Evolutionary conservation across 2,888 invertebrate genomes (phyloP).

Genomic region (Rapana venosa): DNA sequence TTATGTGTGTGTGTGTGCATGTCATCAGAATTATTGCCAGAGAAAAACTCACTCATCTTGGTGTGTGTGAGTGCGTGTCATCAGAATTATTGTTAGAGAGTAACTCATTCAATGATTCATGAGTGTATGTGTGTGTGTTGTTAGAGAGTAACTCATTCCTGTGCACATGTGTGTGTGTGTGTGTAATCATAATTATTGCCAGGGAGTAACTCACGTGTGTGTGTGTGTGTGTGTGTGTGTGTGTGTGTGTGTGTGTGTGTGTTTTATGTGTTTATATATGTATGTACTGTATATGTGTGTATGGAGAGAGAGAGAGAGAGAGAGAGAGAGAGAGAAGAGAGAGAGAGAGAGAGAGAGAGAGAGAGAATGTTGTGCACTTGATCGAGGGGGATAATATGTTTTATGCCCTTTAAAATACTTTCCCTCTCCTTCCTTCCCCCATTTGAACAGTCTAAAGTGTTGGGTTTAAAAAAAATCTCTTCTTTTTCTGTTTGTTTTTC

Average conservation of each 20-base stretch:
- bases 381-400: too few relatives aligned
- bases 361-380: too few relatives aligned
- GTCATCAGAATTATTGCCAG: background rate
- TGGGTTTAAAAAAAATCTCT: too few relatives aligned
- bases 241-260: background rate
- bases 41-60: too few relatives aligned
- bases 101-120: background rate
- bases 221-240: background rate
- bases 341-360: background rate
- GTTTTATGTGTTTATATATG: background rate
- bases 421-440: too few relatives aligned
- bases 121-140: background rate
- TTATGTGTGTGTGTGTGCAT: background rate
- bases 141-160: background rate
- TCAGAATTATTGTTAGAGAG: background rate
- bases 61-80: background rate
- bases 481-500: too few relatives aligned
- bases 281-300: background rate
- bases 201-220: too few relatives aligned
- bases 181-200: background rate
- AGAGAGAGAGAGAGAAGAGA: background rate
- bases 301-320: background rate
- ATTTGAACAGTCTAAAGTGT: too few relatives aligned
- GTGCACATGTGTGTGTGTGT: background rate
- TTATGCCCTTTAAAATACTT: too few relatives aligned